These are phyloP conservation scores for Ylistrum balloti DNA, from an alignment of 1,140 invertebrate species.

Conservation along the genomic window DNA sequence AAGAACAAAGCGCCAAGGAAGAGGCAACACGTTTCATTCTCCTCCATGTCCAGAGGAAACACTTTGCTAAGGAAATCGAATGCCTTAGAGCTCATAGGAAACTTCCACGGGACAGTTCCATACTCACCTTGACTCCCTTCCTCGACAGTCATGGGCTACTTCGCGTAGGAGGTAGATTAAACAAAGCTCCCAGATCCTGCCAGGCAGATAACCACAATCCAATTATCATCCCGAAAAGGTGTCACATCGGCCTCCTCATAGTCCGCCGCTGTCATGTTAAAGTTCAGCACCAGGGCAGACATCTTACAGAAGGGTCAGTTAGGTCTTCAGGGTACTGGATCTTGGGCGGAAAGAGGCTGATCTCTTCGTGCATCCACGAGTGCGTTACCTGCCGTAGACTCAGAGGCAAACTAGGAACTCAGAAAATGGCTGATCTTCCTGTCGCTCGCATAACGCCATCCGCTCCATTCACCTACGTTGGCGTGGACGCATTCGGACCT, in stretches of 20 bases:
- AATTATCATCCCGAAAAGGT: slow-evolving; percentile 59
- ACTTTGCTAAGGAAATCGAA: slow-evolving; percentile 1
- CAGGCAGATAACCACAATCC: slow-evolving; percentile 51
- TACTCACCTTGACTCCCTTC: slow-evolving; percentile 57
- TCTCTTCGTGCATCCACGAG: slow-evolving; percentile 59
- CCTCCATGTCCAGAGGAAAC: neutral
- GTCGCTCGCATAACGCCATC: too few relatives aligned
- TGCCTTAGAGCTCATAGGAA: neutral
- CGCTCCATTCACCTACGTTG: too few relatives aligned
- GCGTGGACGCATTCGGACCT: too few relatives aligned
- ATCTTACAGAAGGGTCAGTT: slow-evolving; percentile 56
- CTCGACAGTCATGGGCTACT: slow-evolving; percentile 61
- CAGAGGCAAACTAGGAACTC: slow-evolving; percentile 16
- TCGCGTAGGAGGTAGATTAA: slow-evolving; percentile 65
- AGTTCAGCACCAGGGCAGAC: slow-evolving; percentile 63
- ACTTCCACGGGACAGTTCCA: slow-evolving; percentile 15
- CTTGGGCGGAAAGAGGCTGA: slow-evolving; percentile 51
- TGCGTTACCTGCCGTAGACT: slow-evolving; percentile 53
- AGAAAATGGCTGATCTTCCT: slow-evolving; percentile 59
- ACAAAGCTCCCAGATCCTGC: neutral
- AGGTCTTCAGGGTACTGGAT: slow-evolving; percentile 68
- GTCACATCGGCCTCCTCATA: slow-evolving; percentile 60
- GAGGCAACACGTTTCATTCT: neutral
- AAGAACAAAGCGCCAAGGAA: too few relatives aligned
- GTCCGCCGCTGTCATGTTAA: slow-evolving; percentile 60